phyloP scores from a whole-genome alignment of 2,797 vertebrate genomes.

The Manis javanica region DNA sequence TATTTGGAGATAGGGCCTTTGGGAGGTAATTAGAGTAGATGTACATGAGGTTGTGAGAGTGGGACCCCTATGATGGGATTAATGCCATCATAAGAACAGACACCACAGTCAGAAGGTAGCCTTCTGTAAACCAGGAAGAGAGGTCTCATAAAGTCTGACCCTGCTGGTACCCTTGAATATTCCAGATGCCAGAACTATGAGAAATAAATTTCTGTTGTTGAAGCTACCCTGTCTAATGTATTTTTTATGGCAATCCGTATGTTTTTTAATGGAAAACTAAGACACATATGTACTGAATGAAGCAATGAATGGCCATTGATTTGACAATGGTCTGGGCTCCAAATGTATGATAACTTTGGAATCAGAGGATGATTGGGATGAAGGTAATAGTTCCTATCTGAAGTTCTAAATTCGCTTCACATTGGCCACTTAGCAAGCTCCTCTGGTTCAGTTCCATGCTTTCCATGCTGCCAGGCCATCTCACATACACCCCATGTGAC shows the following conservation, averaged over 20 bases:
- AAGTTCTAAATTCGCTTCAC: background rate
- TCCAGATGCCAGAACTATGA: background rate
- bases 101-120: background rate
- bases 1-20: background rate
- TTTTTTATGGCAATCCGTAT: background rate
- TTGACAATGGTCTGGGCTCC: background rate
- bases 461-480: background rate
- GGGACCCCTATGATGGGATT: background rate
- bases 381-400: background rate
- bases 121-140: background rate
- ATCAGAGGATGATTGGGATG: background rate
- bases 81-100: background rate
- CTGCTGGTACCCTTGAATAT: background rate
- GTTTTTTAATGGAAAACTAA: background rate
- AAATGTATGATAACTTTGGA: background rate
- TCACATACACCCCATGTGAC: background rate
- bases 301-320: background rate
- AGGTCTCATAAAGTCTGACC: background rate
- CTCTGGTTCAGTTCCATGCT: background rate
- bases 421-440: background rate
- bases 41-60: background rate
- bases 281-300: background rate
- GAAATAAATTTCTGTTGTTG: background rate
- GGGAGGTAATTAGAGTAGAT: background rate
- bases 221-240: background rate